Evolutionary conservation across 1,140 invertebrate species (phyloP).

Genomic region (Triops longicaudatus): DNA sequence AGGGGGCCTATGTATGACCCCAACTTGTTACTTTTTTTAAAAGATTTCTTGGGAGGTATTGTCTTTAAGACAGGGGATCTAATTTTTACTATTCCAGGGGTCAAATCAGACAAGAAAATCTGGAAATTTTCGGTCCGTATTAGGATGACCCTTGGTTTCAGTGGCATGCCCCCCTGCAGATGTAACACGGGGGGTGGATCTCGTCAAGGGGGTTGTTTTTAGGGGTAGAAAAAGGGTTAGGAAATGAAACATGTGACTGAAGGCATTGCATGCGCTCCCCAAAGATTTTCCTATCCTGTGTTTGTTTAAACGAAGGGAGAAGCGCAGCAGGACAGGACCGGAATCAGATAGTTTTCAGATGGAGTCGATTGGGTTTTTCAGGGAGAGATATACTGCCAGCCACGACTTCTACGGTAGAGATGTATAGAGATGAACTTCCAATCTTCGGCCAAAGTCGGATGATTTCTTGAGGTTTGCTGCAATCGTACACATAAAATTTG

Average conservation of each 20-base stretch:
- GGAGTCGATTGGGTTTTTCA: background rate
- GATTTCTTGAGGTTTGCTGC: background rate
- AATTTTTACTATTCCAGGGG: background rate
- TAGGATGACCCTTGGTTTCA: slow-evolving; percentile 1
- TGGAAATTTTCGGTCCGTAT: background rate
- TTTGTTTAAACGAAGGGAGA: no score
- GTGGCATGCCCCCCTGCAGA: slow-evolving; percentile 8
- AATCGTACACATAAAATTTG: background rate
- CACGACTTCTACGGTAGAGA: no score
- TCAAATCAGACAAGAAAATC: slow-evolving; percentile 1
- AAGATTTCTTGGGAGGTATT: background rate
- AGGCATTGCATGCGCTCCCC: no score
- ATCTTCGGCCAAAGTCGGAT: background rate
- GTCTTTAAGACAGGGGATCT: background rate
- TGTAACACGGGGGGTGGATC: slow-evolving; percentile 10
- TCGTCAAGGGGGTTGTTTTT: slow-evolving; percentile 8
- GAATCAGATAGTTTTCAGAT: slow-evolving; percentile 6
- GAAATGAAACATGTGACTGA: no score
- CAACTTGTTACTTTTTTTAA: background rate
- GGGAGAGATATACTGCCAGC: background rate
- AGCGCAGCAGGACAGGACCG: background rate
- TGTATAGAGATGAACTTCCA: no score
- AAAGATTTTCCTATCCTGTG: no score
- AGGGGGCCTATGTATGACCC: background rate
- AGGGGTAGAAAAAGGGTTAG: background rate